phyloP scores from a whole-genome alignment of 2,797 vertebrate species.

The Kryptopterus vitreolus region DNA sequence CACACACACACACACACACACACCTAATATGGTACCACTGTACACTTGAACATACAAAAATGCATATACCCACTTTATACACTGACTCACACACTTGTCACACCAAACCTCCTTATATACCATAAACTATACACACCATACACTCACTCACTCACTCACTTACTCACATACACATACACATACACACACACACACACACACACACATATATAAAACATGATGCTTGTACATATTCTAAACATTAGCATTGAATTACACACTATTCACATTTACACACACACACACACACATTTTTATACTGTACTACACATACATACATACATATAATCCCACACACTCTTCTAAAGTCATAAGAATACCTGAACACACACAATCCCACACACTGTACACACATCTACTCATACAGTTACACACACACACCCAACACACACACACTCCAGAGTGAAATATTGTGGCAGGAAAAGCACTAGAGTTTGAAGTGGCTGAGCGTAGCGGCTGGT shows the following conservation, averaged over 20 bases:
- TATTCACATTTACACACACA: not conserved
- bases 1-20: not conserved
- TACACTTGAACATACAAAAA: conserved; percentile 2
- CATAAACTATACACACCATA: not conserved
- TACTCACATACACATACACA: too few relatives aligned
- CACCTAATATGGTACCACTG: not conserved
- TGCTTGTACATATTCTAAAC: not conserved
- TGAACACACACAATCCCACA: conserved; percentile 9
- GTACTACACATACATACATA: not conserved
- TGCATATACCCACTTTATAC: conserved; percentile 1
- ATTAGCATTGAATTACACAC: not conserved
- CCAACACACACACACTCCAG: conserved; percentile 41
- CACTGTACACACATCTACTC: conserved; percentile 6
- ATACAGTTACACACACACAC: conserved; percentile 36
- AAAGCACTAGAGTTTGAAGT: conserved; percentile 78
- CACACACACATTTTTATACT: too few relatives aligned
- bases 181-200: conserved; percentile 3
- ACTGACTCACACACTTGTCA: not conserved
- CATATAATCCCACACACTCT: not conserved
- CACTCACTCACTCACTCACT: too few relatives aligned
- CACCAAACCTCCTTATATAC: not conserved
- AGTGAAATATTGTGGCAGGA: conserved; percentile 58
- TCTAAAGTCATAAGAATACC: too few relatives aligned
- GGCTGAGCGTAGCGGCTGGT: conserved; percentile 64
- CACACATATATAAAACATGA: not conserved